Evolutionary conservation across 2,888 invertebrate genomes (phyloP), one percentile per base, ranked within the genome.

Genomic region (Anthrax anthrax): DNA sequence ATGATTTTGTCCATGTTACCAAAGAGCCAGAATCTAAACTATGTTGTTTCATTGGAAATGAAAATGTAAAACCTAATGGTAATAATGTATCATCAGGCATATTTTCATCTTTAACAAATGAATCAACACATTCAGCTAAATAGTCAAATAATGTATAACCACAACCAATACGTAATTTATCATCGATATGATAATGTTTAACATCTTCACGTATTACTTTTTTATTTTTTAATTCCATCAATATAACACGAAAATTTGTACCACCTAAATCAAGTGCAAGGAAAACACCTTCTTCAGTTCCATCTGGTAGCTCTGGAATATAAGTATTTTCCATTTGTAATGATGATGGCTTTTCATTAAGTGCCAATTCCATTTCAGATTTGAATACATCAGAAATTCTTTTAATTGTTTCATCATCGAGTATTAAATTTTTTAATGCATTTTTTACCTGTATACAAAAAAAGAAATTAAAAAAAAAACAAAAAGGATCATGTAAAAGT

Each of bases 1-100:
- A 87, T 49, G 80, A 80, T 69, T 88, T 88, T 1, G 87, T 87
- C 87, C 87, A 88, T n/a, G 82, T 81, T 16, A 81, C 76, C 53
- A 88, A 72, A 54, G 78, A 72, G n/a, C 82, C 86, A 12, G 75
- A 76, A 50, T 80, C 76, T 49, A 88, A 70, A 39, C 80, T 78
- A 58, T 78, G 77, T 60, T 85, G 87, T 52, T 72, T 72, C 77
- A 86, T 83, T 8, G 87, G 87, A 65, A 88, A 88, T 29, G 87
- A 87, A 68, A 88, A 88, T 2, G 86, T 86, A 67, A 88, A 88
- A 9, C 85, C 87, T 52, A 86, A 62, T 2, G 82, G 78, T 51
- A 84, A 50, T 4, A 48, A 42, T 1, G 45, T 32, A 8, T 50
- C 50, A 4, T 51, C 40, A 8, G 29, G 14, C 14, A 56, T 43